phyloP scores from a whole-genome alignment of 2,888 invertebrate genomes.

The Escarpia spicata region DNA sequence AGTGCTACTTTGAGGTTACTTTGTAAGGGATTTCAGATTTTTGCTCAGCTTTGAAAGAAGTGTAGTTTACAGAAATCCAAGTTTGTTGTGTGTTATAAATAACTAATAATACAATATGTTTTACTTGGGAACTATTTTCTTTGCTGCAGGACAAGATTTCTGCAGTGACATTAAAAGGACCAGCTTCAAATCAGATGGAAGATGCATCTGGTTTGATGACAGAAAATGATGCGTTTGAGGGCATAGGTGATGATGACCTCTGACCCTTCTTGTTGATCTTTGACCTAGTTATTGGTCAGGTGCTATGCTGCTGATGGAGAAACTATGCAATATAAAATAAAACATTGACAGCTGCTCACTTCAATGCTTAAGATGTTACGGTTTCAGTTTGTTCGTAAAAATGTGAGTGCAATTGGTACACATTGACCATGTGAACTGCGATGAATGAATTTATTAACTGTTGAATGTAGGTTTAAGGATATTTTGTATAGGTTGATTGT shows the following conservation, averaged over 20 bases:
- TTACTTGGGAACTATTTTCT: background rate
- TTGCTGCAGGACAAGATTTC: constrained; percentile 27
- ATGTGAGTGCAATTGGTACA: background rate
- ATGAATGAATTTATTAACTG: background rate
- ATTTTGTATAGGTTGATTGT: background rate
- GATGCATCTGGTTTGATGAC: constrained; percentile 25
- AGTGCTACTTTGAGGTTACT: background rate
- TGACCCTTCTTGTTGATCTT: constrained; percentile 48
- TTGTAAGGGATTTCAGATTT: too few relatives aligned
- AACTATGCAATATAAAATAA: background rate
- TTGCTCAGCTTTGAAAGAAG: too few relatives aligned
- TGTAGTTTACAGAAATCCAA: too few relatives aligned
- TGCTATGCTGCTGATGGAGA: background rate
- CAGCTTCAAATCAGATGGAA: background rate
- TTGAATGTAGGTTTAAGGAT: background rate
- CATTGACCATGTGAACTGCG: background rate
- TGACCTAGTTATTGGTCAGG: background rate
- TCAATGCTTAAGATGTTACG: background rate
- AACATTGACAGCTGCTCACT: background rate
- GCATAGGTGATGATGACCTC: constrained; percentile 91
- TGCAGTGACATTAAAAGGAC: constrained; percentile 23
- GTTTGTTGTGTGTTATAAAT: too few relatives aligned
- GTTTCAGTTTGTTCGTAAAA: background rate
- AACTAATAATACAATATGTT: too few relatives aligned
- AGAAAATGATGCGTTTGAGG: constrained; percentile 77